phyloP scores from a whole-genome alignment of 2,113 vertebrate genomes.

The Dendrocopos noguchii region DNA sequence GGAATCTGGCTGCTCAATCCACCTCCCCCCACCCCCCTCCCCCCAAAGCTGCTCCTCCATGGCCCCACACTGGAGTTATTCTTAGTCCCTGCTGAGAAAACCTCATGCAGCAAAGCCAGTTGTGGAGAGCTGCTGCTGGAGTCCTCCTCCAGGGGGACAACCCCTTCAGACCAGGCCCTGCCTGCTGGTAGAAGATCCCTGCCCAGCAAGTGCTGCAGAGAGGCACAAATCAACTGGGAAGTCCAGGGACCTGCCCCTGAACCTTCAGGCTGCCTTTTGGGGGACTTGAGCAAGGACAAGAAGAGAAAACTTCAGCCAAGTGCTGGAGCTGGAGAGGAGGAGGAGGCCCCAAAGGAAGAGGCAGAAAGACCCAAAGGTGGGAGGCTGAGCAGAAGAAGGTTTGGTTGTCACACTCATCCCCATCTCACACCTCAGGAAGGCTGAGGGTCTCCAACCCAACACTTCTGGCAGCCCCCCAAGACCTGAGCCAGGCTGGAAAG shows the following conservation, averaged over 20 bases:
- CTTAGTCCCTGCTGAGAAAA: not conserved
- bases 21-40: not conserved
- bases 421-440: fast-evolving
- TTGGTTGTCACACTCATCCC: not conserved
- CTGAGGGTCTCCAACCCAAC: not conserved
- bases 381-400: not conserved
- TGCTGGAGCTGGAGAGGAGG: fast-evolving
- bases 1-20: not conserved
- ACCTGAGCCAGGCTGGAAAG: fast-evolving
- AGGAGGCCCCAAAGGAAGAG: not conserved
- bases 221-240: not conserved
- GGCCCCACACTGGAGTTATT: not conserved
- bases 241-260: too few species aligned
- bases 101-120: not conserved
- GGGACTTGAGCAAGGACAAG: not conserved
- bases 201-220: fast-evolving
- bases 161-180: not conserved
- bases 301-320: fast-evolving
- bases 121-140: not conserved
- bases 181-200: not conserved
- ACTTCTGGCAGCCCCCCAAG: not conserved
- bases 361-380: not conserved
- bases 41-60: not conserved
- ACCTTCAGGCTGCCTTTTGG: fast-evolving
- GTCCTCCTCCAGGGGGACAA: not conserved